A percentile compares a stretch with the other conserved stretches of the same genome.
phyloP scores from a whole-genome alignment of 2,888 invertebrate species.

The Chymomyza procnemis region DNA sequence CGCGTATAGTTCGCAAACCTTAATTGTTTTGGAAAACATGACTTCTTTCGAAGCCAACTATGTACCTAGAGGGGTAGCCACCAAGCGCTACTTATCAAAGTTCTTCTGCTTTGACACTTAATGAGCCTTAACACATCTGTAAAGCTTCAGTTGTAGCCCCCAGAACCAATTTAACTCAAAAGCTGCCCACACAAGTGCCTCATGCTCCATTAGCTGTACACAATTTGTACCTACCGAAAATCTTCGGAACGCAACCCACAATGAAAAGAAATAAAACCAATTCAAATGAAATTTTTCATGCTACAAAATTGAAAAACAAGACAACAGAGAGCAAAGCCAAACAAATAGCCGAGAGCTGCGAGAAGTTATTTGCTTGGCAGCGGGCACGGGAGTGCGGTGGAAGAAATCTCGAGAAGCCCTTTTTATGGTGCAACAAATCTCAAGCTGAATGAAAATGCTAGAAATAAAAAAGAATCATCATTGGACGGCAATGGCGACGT shows the following conservation, averaged over 20 bases:
- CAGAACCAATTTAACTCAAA: not conserved
- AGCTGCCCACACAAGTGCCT: slow-evolving; percentile 36
- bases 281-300: slow-evolving; percentile 69
- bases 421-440: slow-evolving; percentile 66
- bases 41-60: not conserved
- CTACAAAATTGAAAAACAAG: slow-evolving; percentile 46
- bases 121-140: not conserved
- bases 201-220: slow-evolving; percentile 60
- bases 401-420: slow-evolving; percentile 57
- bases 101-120: not conserved
- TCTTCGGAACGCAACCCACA: slow-evolving; percentile 40
- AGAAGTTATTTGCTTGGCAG: not conserved
- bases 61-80: not conserved
- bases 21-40: not conserved
- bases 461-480: slow-evolving; percentile 3
- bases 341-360: not conserved
- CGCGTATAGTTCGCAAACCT: not conserved
- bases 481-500: slow-evolving; percentile 34
- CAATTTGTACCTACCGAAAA: slow-evolving; percentile 65
- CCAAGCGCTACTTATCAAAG: too few relatives aligned
- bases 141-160: not conserved
- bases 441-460: slow-evolving; percentile 44
- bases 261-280: slow-evolving; percentile 52
- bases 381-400: not conserved
- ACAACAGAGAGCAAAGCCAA: slow-evolving; percentile 10